Evolutionary conservation across 2,113 vertebrate species (phyloP), one percentile per base, ranked within the genome.

Genomic region (Indri indri): DNA sequence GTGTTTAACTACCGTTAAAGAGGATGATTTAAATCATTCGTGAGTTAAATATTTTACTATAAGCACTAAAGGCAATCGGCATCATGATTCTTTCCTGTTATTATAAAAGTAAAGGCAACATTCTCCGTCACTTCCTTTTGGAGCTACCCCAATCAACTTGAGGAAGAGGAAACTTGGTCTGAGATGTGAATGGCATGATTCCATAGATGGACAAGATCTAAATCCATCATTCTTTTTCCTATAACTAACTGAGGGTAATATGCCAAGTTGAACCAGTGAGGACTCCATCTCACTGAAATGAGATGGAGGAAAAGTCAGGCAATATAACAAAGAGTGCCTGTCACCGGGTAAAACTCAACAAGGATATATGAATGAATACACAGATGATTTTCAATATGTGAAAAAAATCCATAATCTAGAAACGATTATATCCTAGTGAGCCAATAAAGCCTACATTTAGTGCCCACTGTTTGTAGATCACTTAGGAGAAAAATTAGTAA

Each of bases 31-130:
- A 61, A 89, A 86, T 79, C 68, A 70, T 79, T 32, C 5, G 3
- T n/a, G 68, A 96, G 85, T 14, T 40, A 9, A 0, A 45, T 57
- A 91, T 97, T 96, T 97, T 34, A 93, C n/a, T 17, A 9, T 2
- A 8, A 91, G 40, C 7, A n/a, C 45, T 32, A 82, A 54, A 93
- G 52, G 59, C 74, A 74, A 74, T 65, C 59, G 88, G 61, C 8
- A 70, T 20, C 27, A 68, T 17, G 82, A 96, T 17, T 6, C 68
- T 76, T 70, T 90, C 85, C 32, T 20, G 2, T 11, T 85, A 54
- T 3, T 30, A 16, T 22, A 17, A 47, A 34, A 22, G 30, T 23
- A 63, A 88, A 47, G 30, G n/a, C 45, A 92, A 68, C 14, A 20
- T 18, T 57, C 37, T 11, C 52, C 8, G 25, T 12, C 34, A 25